phyloP scores from a whole-genome alignment of 2,797 vertebrate genomes.

The Hapalemur alaotrensis region DNA sequence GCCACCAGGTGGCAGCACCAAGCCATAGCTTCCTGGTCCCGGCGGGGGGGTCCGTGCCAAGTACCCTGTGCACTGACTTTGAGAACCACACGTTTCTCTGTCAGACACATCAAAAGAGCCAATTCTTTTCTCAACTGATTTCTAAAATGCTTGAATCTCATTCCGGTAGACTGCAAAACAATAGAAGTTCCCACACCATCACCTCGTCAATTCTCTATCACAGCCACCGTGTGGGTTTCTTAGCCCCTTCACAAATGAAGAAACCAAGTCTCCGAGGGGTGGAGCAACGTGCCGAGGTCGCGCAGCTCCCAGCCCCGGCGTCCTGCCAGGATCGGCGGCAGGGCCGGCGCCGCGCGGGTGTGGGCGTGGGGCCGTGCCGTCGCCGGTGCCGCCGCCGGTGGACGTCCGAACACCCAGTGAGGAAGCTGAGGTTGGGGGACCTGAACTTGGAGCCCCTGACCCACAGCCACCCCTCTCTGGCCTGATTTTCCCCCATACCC shows the following conservation, averaged over 20 bases:
- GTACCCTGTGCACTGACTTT: neutral
- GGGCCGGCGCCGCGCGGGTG: fast-evolving
- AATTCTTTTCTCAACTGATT: neutral
- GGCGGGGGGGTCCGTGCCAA: neutral
- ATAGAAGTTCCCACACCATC: neutral
- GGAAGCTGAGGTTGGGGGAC: neutral
- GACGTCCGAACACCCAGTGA: neutral
- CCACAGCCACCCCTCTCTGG: neutral
- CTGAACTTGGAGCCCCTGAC: neutral
- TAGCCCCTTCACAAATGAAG: neutral
- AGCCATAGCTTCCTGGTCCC: neutral
- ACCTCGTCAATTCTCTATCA: neutral
- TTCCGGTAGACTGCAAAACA: neutral
- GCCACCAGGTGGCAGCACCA: constrained; percentile 56
- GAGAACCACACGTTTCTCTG: neutral
- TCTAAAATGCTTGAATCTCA: neutral
- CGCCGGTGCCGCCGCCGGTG: no score
- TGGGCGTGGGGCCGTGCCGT: no score
- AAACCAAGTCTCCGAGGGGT: neutral
- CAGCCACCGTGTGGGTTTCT: neutral
- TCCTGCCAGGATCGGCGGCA: neutral
- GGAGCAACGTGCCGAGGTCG: neutral
- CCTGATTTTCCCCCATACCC: constrained; percentile 46
- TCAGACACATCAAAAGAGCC: neutral
- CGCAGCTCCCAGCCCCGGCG: neutral